Evolutionary conservation across 2,113 vertebrate species (phyloP).

Genomic region (Myotis yumanensis): DNA sequence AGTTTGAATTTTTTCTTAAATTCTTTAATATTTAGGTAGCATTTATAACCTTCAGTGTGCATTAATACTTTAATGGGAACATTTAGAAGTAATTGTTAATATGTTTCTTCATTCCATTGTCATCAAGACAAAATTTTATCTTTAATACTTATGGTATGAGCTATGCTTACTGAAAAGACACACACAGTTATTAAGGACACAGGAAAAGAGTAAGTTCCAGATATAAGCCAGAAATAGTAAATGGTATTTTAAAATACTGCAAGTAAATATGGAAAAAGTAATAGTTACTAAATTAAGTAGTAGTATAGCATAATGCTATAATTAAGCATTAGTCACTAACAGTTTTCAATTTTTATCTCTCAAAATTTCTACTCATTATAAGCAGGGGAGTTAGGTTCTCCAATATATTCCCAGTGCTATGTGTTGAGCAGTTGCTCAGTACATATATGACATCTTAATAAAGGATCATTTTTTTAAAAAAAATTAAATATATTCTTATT

Average conservation of each 20-base stretch:
- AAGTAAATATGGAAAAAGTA: background rate
- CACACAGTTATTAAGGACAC: background rate
- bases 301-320: background rate
- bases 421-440: background rate
- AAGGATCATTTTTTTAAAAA: background rate
- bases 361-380: background rate
- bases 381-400: background rate
- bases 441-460: background rate
- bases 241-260: background rate
- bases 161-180: background rate
- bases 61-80: background rate
- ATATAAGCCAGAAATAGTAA: background rate
- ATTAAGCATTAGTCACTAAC: background rate
- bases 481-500: too few species aligned
- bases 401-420: background rate
- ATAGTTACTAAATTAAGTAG: background rate
- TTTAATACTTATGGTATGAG: background rate
- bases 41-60: background rate
- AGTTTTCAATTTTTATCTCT: background rate
- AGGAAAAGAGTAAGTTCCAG: background rate
- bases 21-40: background rate
- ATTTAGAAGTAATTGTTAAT: background rate
- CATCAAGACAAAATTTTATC: background rate
- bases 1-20: background rate
- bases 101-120: background rate